phyloP scores from a whole-genome alignment of 2,888 invertebrate genomes.

The Dendrolimus pini region DNA sequence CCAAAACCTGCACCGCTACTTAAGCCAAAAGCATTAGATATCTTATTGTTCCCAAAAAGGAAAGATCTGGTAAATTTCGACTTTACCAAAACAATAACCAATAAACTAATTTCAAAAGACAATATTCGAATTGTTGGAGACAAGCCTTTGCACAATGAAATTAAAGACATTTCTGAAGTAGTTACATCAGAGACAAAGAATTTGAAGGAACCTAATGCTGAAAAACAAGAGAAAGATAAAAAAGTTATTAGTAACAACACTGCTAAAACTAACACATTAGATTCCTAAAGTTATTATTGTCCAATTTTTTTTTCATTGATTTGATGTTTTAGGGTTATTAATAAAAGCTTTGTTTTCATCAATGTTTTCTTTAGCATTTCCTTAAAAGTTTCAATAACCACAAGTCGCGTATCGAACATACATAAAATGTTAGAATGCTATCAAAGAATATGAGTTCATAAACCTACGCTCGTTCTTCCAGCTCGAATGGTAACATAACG shows the following conservation, averaged over 20 bases:
- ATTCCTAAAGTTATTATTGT: too few species aligned
- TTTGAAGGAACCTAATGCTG: conserved; percentile 16
- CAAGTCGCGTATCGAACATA: too few species aligned
- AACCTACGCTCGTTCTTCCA: conserved; percentile 11
- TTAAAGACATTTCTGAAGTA: conserved; percentile 23
- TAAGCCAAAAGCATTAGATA: conserved; percentile 48
- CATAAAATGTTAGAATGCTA: neutral
- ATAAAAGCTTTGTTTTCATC: too few species aligned
- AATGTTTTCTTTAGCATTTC: too few species aligned
- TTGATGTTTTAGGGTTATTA: too few species aligned
- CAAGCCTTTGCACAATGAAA: conserved; percentile 34
- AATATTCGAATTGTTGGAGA: conserved; percentile 46
- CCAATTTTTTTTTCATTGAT: too few species aligned
- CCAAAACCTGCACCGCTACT: conserved; percentile 22
- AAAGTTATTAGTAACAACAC: conserved; percentile 13
- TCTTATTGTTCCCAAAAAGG: conserved; percentile 52
- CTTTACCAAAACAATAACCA: conserved; percentile 14
- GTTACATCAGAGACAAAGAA: conserved; percentile 41
- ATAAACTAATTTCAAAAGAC: conserved; percentile 27
- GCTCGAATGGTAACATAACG: conserved; percentile 20
- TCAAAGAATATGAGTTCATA: conserved; percentile 1
- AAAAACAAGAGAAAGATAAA: conserved; percentile 16
- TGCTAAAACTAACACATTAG: conserved; percentile 21
- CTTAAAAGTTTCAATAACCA: too few species aligned
- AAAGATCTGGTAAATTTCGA: conserved; percentile 26